A percentile compares a stretch with the other conserved stretches of the same genome.
phyloP scores from a whole-genome alignment of 30 jellyfish, hydroid and myxozoan genomes.

The Catostylus mosaicus region DNA sequence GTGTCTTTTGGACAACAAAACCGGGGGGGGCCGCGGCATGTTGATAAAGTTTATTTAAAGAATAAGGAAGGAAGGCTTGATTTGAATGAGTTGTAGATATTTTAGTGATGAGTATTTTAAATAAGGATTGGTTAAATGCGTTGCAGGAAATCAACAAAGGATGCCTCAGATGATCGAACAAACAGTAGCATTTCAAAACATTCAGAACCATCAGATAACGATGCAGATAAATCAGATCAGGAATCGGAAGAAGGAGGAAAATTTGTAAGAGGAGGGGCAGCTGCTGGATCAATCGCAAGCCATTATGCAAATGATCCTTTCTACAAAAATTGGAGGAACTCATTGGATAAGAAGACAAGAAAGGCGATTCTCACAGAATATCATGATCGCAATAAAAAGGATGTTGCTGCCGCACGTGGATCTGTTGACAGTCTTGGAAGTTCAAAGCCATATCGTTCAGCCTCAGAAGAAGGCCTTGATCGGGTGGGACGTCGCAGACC shows the following conservation, averaged over 20 bases:
- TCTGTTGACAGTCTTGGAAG: conserved; percentile 69
- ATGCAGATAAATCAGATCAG: conserved; percentile 81
- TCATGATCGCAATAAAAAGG: conserved; percentile 49
- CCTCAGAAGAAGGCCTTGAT: conserved; percentile 87
- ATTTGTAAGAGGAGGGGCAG: conserved; percentile 55
- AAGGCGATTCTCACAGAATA: conserved; percentile 86
- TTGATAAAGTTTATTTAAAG: too few species aligned
- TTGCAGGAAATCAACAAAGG: conserved; percentile 41
- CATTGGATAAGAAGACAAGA: conserved; percentile 93
- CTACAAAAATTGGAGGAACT: conserved; percentile 89
- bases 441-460: conserved; percentile 75
- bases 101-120: too few species aligned
- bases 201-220: conserved; percentile 83
- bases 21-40: too few species aligned
- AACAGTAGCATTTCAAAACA: conserved; percentile 78
- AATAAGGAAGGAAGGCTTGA: too few species aligned
- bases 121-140: not conserved
- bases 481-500: conserved; percentile 72
- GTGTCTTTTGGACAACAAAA: too few species aligned
- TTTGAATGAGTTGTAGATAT: too few species aligned
- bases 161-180: conserved; percentile 44
- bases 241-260: conserved; percentile 78
- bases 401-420: conserved; percentile 20
- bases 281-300: conserved; percentile 83
- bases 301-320: conserved; percentile 96